Evolutionary conservation across 2,888 invertebrate genomes (phyloP), one percentile per base, ranked within the genome.

Genomic region (Hololepta plana): DNA sequence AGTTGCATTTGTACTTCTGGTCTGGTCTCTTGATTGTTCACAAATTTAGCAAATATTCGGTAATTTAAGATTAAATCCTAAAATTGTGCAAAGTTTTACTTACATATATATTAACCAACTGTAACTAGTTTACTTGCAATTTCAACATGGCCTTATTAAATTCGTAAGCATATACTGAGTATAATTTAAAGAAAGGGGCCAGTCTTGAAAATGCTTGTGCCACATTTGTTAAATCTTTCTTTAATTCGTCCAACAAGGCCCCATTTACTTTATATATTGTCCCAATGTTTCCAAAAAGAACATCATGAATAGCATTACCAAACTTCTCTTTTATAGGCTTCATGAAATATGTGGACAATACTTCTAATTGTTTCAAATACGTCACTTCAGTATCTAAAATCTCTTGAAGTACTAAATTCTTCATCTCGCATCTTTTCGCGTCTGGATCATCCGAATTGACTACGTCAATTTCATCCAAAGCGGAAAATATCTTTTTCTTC

Each of bases 151-250:
- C 64, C 32, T 64, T 62, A 35, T 69, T 70, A 44, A 73, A 79
- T 39, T 72, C 73, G 32, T 71, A 75, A 1, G 79, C 79, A 47
- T 80, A 80, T 1, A 71, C 67, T 1, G 79, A 75, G 44, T 81
- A 81, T 10, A 79, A 47, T 49, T 80, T 81, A 27, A 81, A 68
- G 45, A 72, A 80, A 3, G 80, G 80, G 2, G 73, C 76, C 32
- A 80, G 60, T 43, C 67, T 69, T 1, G 64, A 57, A 47, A 81
- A 79, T 1, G 75, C 72, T 25, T 55, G 49, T 0, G 70, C 68
- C 4, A 77, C 59, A 45, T 69, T 64, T 15, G 65, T 60, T 31
- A 57, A 48, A 38, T 64, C 56, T 4, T 53, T 40, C 36, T 64
- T 61, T 24, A 75, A 46, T 41, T 69, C 65, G 4, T 57, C 52